Percentiles rank a stretch among this genome's conserved stretches.
Conservation (phyloP, 23 tunicate species). For the Halocynthia aurantium region DNA sequence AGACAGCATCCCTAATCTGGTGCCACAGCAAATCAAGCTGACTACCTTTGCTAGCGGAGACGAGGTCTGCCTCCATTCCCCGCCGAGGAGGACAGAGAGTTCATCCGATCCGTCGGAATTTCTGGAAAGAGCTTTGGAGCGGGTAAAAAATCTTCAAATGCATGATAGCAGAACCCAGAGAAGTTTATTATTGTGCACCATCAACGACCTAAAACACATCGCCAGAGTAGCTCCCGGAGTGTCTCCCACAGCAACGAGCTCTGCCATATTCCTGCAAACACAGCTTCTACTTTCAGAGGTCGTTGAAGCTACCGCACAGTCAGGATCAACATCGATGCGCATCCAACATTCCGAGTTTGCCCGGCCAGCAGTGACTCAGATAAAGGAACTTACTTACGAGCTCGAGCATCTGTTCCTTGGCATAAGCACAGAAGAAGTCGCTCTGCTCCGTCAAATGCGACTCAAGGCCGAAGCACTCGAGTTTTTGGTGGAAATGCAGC, state of each 20-base stretch:
- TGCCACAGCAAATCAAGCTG: constrained; percentile 80
- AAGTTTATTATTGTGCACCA: constrained; percentile 47
- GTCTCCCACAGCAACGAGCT: constrained; percentile 78
- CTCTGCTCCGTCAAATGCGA: constrained; percentile 53
- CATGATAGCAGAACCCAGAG: constrained; percentile 44
- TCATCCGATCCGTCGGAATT: constrained; percentile 42
- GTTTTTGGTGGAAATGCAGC: constrained; percentile 75
- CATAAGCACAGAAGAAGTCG: constrained; percentile 63
- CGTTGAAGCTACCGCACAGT: constrained; percentile 55
- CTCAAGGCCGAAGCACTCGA: constrained; percentile 79
- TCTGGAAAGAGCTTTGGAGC: constrained; percentile 35
- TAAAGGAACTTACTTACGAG: constrained; percentile 70
- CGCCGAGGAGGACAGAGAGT: constrained; percentile 16
- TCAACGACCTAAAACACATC: constrained; percentile 63
- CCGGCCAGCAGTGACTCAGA: constrained; percentile 64
- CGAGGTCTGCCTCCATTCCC: constrained; percentile 45
- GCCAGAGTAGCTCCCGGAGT: constrained; percentile 53
- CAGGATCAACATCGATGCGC: constrained; percentile 40
- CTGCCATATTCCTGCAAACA: constrained; percentile 81
- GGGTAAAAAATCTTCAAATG: constrained; percentile 47
- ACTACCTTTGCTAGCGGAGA: constrained; percentile 55
- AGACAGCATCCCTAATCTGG: constrained; percentile 88
- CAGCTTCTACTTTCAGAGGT: constrained; percentile 79
- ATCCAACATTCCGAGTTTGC: constrained; percentile 65
- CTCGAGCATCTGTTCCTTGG: constrained; percentile 79